phyloP scores from a whole-genome alignment of 35 echinoderm and acorn worm genomes.

The Holothuria glaberrima region DNA sequence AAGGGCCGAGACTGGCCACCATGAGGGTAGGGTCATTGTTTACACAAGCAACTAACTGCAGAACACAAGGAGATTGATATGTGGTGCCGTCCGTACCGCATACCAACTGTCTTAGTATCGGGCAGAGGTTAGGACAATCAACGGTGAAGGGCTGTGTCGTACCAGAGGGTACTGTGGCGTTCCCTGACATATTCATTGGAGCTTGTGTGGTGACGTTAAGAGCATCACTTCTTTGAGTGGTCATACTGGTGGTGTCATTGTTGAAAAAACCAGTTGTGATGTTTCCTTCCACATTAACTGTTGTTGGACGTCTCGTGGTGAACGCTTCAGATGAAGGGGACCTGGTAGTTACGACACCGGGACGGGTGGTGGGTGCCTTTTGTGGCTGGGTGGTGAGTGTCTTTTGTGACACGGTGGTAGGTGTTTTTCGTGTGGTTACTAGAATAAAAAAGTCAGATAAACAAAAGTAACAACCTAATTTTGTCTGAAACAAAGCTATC shows the following conservation, averaged over 20 bases:
- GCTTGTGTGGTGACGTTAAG: background rate
- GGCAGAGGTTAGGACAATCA: conserved; percentile 37
- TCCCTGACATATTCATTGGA: background rate
- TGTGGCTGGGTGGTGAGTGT: too few species aligned
- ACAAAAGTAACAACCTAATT: too few species aligned
- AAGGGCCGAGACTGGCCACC: conserved; percentile 30
- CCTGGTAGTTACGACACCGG: background rate
- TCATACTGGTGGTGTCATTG: background rate
- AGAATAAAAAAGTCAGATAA: too few species aligned
- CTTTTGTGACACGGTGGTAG: too few species aligned
- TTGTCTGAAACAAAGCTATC: too few species aligned
- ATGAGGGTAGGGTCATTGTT: conserved; percentile 42
- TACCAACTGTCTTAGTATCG: background rate
- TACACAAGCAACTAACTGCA: conserved; percentile 52
- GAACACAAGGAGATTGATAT: conserved; percentile 43
- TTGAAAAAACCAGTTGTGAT: too few species aligned
- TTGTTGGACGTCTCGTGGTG: background rate
- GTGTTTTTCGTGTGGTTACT: too few species aligned
- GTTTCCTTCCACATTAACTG: background rate
- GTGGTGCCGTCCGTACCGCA: conserved; percentile 42
- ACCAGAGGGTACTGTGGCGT: background rate
- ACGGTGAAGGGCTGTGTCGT: conserved; percentile 10
- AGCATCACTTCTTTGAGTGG: too few species aligned
- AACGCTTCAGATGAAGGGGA: background rate
- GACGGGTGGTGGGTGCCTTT: too few species aligned